Base-by-base conservation (phyloP, 35 echinoderm and acorn worm species). In the Acanthaster planci region DNA sequence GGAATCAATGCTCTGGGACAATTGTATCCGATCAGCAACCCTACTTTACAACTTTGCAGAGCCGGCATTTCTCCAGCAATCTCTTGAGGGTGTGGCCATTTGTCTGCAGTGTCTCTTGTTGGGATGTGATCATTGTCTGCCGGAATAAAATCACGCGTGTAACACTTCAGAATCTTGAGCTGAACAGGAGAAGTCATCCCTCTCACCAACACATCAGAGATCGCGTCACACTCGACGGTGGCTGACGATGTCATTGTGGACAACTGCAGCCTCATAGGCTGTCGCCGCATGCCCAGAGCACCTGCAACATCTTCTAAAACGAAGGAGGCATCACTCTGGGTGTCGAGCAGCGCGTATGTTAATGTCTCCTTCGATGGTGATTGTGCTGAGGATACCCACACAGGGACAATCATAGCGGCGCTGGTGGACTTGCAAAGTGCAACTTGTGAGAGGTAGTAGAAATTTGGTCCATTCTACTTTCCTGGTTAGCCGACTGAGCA, bases 331-430 rank as follows among this genome's bases (percentile, higher is more conserved):
- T 89, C 82, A 2, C 31, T 39, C n/a, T 82, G 87, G 4, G 31
- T 51, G 75, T 89, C 87, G 29, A 89, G 78, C 34, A 89, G 37
- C 31, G 76, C 77, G 51, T 89, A 89, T 34, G 39, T 37, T 7
- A 89, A 56, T 27, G 56, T 18, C 44, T 89, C 87, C 31, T 58
- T 29, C 22, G 7, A 42, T 5, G 78, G 78, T 32, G 81, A 47
- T 4, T 40, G 21, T 57, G 32, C 60, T 2, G 23, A 21, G 6
- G 55, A n/a, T 21, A 89, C 54, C 55, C 77, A 82, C 47, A 89
- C 87, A 0, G 87, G 87, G 27, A 82, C 57, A 4, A 89, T 83
- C 87, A 89, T 89, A 16, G 29, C 81, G 67, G 81, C 15, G n/a
- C 82, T 78, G n/a, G n/a, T n/a, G n/a, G n/a, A 54, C 29, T 21